Conservation (phyloP, 2,797 vertebrate genomes). For the Denticeps clupeoides region DNA sequence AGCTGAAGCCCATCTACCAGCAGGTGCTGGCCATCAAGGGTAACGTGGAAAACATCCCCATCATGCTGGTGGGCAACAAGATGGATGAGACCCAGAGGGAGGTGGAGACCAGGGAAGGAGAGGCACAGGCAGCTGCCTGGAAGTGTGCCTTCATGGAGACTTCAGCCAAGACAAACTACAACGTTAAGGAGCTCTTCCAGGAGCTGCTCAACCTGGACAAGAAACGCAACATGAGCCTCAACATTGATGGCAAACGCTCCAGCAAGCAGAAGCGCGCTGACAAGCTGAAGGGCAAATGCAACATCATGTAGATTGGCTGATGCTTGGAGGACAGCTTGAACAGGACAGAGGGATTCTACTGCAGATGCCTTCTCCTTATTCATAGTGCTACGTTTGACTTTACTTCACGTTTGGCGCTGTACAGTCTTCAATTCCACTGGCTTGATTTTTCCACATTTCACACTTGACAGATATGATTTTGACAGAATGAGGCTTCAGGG, state of each 20-base stretch:
- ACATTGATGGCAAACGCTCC: conserved; percentile 68
- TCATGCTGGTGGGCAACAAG: conserved; percentile 83
- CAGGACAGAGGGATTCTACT: no score
- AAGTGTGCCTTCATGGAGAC: conserved; percentile 84
- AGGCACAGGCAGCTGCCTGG: conserved; percentile 74
- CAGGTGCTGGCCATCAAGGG: conserved; percentile 78
- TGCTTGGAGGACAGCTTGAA: no score
- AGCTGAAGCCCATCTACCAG: conserved; percentile 75
- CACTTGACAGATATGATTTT: no score
- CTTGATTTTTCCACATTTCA: no score
- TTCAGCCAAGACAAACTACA: conserved; percentile 83
- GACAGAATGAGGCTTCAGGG: no score
- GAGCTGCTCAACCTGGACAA: conserved; percentile 80
- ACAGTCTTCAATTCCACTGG: no score
- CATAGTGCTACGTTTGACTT: no score
- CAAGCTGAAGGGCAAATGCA: conserved; percentile 77
- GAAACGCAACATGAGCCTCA: conserved; percentile 70
- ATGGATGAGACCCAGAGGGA: conserved; percentile 75
- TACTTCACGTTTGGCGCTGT: no score
- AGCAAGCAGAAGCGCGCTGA: conserved; percentile 75
- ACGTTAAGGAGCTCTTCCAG: conserved; percentile 82
- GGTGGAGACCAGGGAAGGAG: conserved; percentile 69
- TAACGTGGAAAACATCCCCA: conserved; percentile 72
- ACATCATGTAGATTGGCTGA: conserved; percentile 59
- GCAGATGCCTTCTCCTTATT: no score